Percentiles rank a stretch among this genome's conserved stretches.
Evolutionary conservation across 2,888 invertebrate genomes (phyloP).

Genomic region (Dastarcus helophoroides): DNA sequence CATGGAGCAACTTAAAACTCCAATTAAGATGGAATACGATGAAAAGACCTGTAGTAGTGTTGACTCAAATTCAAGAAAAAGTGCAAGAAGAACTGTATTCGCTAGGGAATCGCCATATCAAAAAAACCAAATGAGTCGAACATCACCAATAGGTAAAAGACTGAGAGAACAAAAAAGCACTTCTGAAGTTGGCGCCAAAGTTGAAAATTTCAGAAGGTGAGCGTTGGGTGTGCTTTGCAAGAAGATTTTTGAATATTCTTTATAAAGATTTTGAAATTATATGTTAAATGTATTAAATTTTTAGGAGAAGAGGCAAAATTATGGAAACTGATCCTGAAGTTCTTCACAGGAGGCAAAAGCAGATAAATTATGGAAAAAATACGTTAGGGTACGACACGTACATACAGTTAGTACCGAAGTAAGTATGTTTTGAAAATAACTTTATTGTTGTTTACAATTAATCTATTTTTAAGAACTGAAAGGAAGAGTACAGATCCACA

Average conservation of each 20-base stretch:
- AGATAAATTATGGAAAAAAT: constrained; percentile 91
- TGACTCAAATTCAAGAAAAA: constrained; percentile 13
- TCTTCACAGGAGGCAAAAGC: constrained; percentile 74
- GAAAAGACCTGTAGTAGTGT: constrained; percentile 10
- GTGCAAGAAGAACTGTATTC: constrained; percentile 11
- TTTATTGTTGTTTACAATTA: constrained; percentile 7
- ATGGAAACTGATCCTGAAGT: constrained; percentile 60
- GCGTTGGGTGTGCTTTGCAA: too few species aligned
- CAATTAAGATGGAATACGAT: constrained; percentile 12
- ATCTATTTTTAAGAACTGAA: constrained; percentile 39
- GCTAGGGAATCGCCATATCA: constrained; percentile 11
- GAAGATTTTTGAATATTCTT: too few species aligned
- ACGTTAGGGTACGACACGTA: constrained; percentile 79
- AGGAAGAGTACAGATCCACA: constrained; percentile 66
- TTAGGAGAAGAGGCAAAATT: too few species aligned
- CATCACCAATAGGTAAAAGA: too few species aligned
- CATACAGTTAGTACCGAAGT: constrained; percentile 55
- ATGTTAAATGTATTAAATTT: too few species aligned
- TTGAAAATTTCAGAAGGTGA: too few species aligned
- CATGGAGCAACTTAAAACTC: constrained; percentile 6
- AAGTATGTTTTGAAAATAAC: constrained; percentile 29
- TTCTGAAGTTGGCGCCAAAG: too few species aligned
- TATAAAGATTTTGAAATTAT: too few species aligned
- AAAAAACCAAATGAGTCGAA: constrained; percentile 6
- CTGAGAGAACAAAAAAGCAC: too few species aligned